These are phyloP conservation scores for Sterrhoptilus dennistouni DNA, from an alignment of 2,113 vertebrate genomes.

Conservation along the genomic window DNA sequence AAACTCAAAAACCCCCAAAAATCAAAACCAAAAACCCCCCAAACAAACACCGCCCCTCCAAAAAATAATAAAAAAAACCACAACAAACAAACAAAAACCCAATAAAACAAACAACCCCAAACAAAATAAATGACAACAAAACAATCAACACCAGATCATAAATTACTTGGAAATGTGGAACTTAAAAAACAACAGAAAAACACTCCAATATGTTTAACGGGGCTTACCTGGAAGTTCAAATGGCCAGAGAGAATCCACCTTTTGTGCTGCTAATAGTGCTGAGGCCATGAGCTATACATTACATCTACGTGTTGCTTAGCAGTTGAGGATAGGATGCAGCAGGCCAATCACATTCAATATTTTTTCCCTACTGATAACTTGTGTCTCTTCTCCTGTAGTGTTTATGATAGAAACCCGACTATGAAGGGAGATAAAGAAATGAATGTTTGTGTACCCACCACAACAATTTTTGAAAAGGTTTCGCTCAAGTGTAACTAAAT, in stretches of 20 bases:
- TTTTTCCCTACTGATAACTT: neutral
- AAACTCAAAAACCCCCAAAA: fast-evolving
- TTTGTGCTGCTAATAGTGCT: neutral
- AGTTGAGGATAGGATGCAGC: neutral
- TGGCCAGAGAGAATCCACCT: neutral
- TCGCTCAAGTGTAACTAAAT: neutral
- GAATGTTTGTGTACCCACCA: neutral
- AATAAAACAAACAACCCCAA: neutral
- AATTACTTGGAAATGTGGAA: neutral
- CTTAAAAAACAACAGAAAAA: neutral
- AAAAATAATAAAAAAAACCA: too few species aligned
- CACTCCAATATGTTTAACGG: neutral
- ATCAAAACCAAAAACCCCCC: too few species aligned
- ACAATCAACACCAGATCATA: neutral
- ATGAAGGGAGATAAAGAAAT: neutral
- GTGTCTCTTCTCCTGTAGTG: neutral
- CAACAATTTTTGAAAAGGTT: neutral
- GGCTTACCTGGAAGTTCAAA: neutral
- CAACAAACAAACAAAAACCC: too few species aligned
- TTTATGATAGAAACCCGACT: neutral
- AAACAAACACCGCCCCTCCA: too few species aligned
- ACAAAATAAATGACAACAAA: neutral
- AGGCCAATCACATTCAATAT: neutral
- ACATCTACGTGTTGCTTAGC: neutral
- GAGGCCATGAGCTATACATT: neutral